Percentiles rank a stretch among this genome's conserved stretches.
These are phyloP conservation scores for Smutsia temminckii DNA, from an alignment of 2,797 vertebrate species.

Conservation along the genomic window DNA sequence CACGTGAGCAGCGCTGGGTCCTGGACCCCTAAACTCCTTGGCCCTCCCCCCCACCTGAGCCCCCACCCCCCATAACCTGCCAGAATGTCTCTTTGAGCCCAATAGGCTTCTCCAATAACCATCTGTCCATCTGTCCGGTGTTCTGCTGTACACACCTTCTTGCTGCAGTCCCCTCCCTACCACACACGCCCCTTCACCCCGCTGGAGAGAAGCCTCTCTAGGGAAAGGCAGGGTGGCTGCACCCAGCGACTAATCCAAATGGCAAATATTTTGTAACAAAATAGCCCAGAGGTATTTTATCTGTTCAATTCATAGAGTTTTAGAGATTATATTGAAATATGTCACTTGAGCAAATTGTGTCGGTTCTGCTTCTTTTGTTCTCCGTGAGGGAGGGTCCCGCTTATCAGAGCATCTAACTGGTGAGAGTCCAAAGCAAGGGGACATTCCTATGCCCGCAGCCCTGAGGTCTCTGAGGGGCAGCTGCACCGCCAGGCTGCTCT, in stretches of 20 bases:
- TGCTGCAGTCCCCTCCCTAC: not conserved
- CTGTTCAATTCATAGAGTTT: conserved; percentile 89
- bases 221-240: conserved; percentile 81
- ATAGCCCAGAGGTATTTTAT: conserved; percentile 90
- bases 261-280: conserved; percentile 89
- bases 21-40: not conserved
- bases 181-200: not conserved
- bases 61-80: conserved; percentile 55
- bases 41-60: too few relatives aligned
- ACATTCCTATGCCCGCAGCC: not conserved
- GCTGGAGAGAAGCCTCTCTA: conserved; percentile 74
- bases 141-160: conserved; percentile 79
- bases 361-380: conserved; percentile 58
- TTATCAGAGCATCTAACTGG: not conserved
- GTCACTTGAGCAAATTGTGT: conserved; percentile 83
- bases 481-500: not conserved
- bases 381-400: not conserved
- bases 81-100: conserved; percentile 77
- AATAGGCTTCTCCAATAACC: conserved; percentile 59
- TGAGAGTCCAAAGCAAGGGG: too few relatives aligned
- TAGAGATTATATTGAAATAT: conserved; percentile 90
- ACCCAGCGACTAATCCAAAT: conserved; percentile 84
- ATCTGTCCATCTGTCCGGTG: conserved; percentile 70
- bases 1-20: not conserved
- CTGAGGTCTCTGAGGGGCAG: fast-evolving